Conservation (phyloP, 2,797 vertebrate genomes). For the Galaxias olidus region DNA sequence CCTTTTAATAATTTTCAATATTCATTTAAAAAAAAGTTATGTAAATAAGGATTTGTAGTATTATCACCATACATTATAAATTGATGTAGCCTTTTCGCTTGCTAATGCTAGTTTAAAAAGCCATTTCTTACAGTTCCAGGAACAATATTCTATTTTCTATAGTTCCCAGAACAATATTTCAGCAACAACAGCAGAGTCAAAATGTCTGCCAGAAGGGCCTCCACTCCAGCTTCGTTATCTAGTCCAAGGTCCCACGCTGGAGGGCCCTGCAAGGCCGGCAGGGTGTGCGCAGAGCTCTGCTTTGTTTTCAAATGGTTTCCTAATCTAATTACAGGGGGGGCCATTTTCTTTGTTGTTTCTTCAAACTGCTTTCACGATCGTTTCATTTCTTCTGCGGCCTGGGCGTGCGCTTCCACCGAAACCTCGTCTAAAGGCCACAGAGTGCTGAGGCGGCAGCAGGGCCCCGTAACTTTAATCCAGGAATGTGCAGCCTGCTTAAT, state of each 20-base stretch:
- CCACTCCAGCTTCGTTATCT: constrained; percentile 19
- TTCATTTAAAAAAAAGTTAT: too few species aligned
- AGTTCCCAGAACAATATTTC: background rate
- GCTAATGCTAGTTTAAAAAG: too few species aligned
- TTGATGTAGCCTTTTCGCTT: too few species aligned
- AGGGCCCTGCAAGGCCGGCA: constrained; percentile 34
- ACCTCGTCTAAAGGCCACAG: constrained; percentile 70
- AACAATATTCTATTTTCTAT: too few species aligned
- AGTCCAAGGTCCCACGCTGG: constrained; percentile 29
- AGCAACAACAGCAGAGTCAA: constrained; percentile 8
- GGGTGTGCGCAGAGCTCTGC: constrained; percentile 34
- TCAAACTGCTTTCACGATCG: constrained; percentile 72
- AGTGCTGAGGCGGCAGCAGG: constrained; percentile 79
- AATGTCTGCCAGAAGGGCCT: constrained; percentile 27
- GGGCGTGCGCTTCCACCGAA: constrained; percentile 71
- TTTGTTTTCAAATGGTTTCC: constrained; percentile 48
- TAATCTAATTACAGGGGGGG: constrained; percentile 70
- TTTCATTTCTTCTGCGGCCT: constrained; percentile 73
- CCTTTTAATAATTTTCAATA: too few species aligned
- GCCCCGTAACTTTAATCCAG: constrained; percentile 66
- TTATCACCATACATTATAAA: too few species aligned
- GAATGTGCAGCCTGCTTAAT: constrained; percentile 68
- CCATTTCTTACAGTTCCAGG: too few species aligned
- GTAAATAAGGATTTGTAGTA: too few species aligned
- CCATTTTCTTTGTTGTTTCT: constrained; percentile 61